Evolutionary conservation across 2,797 vertebrate species (phyloP), one percentile per base, ranked within the genome.

Genomic region (Kryptopterus vitreolus): DNA sequence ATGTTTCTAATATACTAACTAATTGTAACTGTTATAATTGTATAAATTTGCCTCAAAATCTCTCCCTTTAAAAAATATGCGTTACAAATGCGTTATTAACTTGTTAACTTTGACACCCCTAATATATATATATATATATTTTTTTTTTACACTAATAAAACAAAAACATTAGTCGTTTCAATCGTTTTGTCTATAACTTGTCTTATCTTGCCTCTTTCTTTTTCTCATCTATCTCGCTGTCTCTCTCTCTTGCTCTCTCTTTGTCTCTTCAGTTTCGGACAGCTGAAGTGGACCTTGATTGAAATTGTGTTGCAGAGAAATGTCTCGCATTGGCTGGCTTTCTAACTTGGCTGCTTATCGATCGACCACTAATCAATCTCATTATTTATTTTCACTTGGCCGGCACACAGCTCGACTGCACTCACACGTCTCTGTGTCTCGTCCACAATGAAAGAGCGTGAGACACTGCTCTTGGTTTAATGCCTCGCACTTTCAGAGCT

Each of bases 331-430:
- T 78, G 77, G 81, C 80, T 86, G 84, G 83, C 81, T 85, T 88
- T 89, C 85, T 82, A 87, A 87, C 83, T 87, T 81, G 84, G 71
- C 76, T 73, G 86, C 77, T 72, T 81, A 88, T 87, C n/a, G 86
- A 90, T 87, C 76, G 35, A 59, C 35, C 73, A 68, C 55, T 80
- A 80, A 89, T 87, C 81, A 76, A 81, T 88, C 78, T 71, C 76
- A 88, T 91, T 90, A 89, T 89, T 89, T 90, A 89, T 89, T 84
- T 87, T 85, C 81, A 83, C 88, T 87, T 71, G 2, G 20, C 72
- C 29, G 55, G n/a, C 55, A 75, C 55, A 26, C 72, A 46, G 55
- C n/a, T 59, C 55, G 43, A n/a, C 55, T 20, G 24, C 72, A 75
- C 72, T 46, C 58, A 33, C n/a, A 75, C 7, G 22, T 59, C 55